A percentile compares a stretch with the other conserved stretches of the same genome.
phyloP scores from a whole-genome alignment of 2,113 vertebrate genomes.

The Galbula dea region DNA sequence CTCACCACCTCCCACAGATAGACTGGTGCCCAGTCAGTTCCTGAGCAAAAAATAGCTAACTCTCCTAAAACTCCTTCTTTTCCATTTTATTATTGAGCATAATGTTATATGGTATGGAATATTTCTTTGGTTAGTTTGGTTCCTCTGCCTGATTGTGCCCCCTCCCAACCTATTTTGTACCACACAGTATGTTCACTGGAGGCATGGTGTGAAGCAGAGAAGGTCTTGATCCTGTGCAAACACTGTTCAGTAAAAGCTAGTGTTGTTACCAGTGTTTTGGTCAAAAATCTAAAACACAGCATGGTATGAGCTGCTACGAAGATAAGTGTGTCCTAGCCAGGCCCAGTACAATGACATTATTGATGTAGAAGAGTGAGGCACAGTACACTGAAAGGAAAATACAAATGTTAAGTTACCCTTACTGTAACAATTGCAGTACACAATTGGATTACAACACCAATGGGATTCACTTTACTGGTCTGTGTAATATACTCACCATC shows the following conservation, averaged over 20 bases:
- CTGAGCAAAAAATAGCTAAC: background rate
- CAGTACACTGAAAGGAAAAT: background rate
- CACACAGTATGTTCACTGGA: rapidly evolving
- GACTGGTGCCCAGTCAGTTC: background rate
- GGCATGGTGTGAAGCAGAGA: background rate
- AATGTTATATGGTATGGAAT: background rate
- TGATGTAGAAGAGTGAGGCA: background rate
- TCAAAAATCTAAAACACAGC: background rate
- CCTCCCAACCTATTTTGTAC: background rate
- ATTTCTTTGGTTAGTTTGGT: background rate
- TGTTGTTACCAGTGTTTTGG: background rate
- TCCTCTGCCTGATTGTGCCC: background rate
- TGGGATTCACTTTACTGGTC: background rate
- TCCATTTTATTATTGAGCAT: background rate
- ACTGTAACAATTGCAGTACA: background rate
- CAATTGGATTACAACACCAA: background rate
- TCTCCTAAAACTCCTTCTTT: background rate
- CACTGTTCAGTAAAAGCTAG: background rate
- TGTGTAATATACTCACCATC: background rate
- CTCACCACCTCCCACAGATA: rapidly evolving
- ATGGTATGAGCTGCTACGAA: background rate
- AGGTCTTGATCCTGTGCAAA: background rate
- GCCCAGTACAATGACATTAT: background rate
- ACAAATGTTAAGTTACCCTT: background rate
- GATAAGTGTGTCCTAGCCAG: background rate